Conservation (phyloP, 2,888 invertebrate species). For the Pachycephus smyrnensis region DNA sequence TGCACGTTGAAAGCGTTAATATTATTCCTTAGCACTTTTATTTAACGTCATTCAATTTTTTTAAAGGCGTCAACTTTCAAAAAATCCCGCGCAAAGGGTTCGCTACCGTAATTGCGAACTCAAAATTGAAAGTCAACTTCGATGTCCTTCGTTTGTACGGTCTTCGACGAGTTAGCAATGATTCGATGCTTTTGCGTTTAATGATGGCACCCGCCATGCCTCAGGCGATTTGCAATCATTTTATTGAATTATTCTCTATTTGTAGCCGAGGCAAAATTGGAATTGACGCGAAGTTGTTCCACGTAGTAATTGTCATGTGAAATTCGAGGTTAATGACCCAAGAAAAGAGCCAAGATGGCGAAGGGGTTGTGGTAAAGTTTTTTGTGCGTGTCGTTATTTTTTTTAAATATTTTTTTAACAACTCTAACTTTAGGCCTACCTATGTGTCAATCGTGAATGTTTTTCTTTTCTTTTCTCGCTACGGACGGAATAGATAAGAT, state of each 20-base stretch:
- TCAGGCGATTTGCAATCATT: constrained; percentile 20
- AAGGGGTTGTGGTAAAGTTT: constrained; percentile 3
- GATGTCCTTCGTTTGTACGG: not conserved
- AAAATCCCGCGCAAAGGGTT: too few species aligned
- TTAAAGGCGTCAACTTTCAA: too few species aligned
- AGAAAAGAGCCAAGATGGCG: not conserved
- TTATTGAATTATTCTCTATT: not conserved
- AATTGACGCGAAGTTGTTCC: constrained; percentile 5
- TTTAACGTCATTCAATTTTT: too few species aligned
- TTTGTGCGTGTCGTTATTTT: constrained; percentile 16
- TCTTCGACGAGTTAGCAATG: not conserved
- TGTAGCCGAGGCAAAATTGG: constrained; percentile 14
- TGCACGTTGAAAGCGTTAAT: constrained; percentile 31
- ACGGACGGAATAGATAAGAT: not conserved
- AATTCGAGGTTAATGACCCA: too few species aligned
- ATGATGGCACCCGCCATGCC: not conserved
- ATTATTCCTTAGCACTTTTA: constrained; percentile 19
- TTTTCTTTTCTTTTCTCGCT: not conserved
- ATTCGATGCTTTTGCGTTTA: not conserved
- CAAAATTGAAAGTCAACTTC: too few species aligned
- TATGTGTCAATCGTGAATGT: not conserved
- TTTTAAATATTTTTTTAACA: constrained; percentile 23
- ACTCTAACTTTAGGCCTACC: constrained; percentile 29
- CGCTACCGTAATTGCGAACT: too few species aligned
- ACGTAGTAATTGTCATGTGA: not conserved